phyloP scores from a whole-genome alignment of 2,888 invertebrate species.

The Linnaemya vulpina region DNA sequence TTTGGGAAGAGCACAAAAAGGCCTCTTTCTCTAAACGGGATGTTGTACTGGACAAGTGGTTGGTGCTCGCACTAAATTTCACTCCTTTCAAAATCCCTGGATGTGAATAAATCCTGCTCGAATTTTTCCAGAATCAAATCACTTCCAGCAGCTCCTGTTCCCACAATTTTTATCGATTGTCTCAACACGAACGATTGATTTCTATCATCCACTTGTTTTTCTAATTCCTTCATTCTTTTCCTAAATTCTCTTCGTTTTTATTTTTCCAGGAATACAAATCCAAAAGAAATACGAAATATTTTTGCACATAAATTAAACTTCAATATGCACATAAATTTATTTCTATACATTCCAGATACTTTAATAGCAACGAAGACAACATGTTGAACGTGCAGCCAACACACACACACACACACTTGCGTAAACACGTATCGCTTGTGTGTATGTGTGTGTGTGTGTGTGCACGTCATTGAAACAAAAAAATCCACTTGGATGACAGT shows the following conservation, averaged over 20 bases:
- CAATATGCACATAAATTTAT: no score
- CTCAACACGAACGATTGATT: neutral
- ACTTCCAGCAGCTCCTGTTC: no score
- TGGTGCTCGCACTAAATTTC: no score
- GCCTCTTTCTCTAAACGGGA: no score
- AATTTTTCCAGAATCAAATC: no score
- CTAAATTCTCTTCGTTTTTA: neutral
- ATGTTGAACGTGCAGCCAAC: neutral
- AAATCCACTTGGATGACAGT: neutral
- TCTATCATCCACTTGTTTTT: neutral
- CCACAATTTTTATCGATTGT: slow-evolving; percentile 27
- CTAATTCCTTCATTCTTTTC: slow-evolving; percentile 5
- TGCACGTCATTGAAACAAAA: neutral
- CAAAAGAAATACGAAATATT: neutral
- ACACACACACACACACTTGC: neutral
- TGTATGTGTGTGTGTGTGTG: neutral
- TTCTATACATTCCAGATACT: no score
- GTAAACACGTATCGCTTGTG: no score
- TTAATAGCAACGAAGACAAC: no score
- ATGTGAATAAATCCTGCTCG: no score
- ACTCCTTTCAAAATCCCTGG: no score
- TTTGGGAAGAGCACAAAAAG: no score
- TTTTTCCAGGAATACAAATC: slow-evolving; percentile 8
- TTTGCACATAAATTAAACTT: slow-evolving; percentile 1
- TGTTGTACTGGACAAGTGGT: no score